A percentile compares a stretch with the other conserved stretches of the same genome.
These are phyloP conservation scores for Uria aalge DNA, from an alignment of 2,113 vertebrate genomes.

Conservation along the genomic window DNA sequence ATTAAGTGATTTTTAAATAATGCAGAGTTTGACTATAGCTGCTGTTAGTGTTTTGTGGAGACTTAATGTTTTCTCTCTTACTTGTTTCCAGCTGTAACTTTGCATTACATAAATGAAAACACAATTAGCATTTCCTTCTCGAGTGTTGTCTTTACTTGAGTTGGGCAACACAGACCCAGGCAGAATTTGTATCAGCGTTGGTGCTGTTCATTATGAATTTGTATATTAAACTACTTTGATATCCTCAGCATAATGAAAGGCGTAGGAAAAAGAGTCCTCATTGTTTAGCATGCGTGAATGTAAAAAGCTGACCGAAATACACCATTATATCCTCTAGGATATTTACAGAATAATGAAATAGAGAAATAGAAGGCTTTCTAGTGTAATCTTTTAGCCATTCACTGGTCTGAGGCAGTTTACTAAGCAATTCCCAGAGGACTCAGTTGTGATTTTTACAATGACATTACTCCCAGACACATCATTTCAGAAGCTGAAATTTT, in stretches of 20 bases:
- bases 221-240: not conserved
- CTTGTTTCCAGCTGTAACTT: not conserved
- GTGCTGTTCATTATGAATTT: not conserved
- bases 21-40: not conserved
- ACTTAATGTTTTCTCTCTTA: not conserved
- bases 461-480: not conserved
- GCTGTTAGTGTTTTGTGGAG: not conserved
- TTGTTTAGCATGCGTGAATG: not conserved
- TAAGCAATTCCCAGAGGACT: not conserved
- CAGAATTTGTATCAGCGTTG: not conserved
- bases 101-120: not conserved
- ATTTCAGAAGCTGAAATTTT: not conserved
- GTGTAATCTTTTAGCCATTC: not conserved
- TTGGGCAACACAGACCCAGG: not conserved
- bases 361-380: not conserved
- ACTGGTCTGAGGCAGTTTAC: not conserved
- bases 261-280: fast-evolving
- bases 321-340: not conserved
- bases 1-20: not conserved
- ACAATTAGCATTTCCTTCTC: not conserved
- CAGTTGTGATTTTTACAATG: not conserved
- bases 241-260: not conserved
- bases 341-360: not conserved
- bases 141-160: not conserved
- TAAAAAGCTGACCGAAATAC: not conserved